Base-by-base conservation (phyloP, 2,888 invertebrate species). In the Ecliptopera silaceata region DNA sequence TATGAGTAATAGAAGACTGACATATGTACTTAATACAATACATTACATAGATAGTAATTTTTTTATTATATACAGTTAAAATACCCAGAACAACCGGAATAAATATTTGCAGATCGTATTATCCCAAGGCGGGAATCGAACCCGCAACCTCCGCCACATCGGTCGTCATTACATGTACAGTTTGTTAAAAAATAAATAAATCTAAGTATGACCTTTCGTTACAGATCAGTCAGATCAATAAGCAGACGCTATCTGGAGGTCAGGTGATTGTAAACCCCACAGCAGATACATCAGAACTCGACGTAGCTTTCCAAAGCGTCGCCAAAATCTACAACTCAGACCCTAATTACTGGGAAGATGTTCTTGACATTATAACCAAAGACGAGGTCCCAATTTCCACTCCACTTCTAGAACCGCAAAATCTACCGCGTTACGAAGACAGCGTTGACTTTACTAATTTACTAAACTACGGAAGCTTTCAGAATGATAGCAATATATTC, bases 201-300 rank as follows among this genome's bases (percentile, higher is more conserved):
- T 26, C 2, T 26, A 42, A 42, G 2, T 13, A 0, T 43, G 15
- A 29, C 12, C 12, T 48, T n/a, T 52, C 13, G 29, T 78, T 75
- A 0, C 79, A 86, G 86, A 78, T 86, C 42, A 79, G 61, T 42
- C 80, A 85, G 60, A 69, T 86, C 0, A 88, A 88, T 70, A 75
- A 74, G 18, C 79, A 81, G 13, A 82, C 80, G 0, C 65, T 88
- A 4, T 79, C 86, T 0, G 88, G 88, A 0, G 88, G 88, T 0
- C 82, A 88, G 5, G 82, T 89, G 0, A 74, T 81, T 2, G 82
- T 86, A 0, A 85, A 84, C 63, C 65, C 71, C 0, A 63, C 56
- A 0, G 34, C 70, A 2, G 77, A 75, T 56, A 76, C 22, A n/a
- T 38, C 17, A 63, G 80, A 82, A 29, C 68, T 86, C 0, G 77